Evolutionary conservation across 2,888 invertebrate species (phyloP), one percentile per base, ranked within the genome.

Genomic region (Embidobia sp.): DNA sequence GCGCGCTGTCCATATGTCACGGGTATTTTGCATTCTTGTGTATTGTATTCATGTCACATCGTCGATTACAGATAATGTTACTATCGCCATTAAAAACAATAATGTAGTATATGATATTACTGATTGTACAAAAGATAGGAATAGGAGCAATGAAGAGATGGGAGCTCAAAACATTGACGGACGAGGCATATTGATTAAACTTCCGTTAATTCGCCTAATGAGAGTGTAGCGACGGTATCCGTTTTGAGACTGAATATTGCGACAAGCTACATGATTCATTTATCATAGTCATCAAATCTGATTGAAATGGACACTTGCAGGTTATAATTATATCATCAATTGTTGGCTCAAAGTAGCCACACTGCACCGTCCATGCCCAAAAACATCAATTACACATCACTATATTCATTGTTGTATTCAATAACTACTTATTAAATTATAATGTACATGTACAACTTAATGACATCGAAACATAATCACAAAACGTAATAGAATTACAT

Each of bases 201-300:
- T 67, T 69, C 31, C 51, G 55, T 77, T 78, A 70, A 80, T 80
- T 79, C 74, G 67, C 70, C 63, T 79, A 81, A 82, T 79, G 80
- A 81, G 80, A 75, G 57, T 75, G 46, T 70, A 61, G 67, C 53
- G 46, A 64, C 46, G 46, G 66, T 59, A 75, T 75, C 61, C 61
- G 61, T 70, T 77, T 78, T 46, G 49, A 53, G 46, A 61, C 57
- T 77, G 46, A 69, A 69, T 69, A 48, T 76, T 64, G 59, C 57
- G 59, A 61, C 61, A 74, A 64, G 64, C 46, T 67, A 64, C 61
- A 69, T 64, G 64, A 55, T 77, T 67, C 67, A 77, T 64, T 76
- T 57, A 77, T 73, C 73, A 69, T 49, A 29, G 48, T 37, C 49
- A 64, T 66, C 59, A 63, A 42, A 73, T 61, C 64, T 73, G 67